Base-by-base conservation (phyloP, 2,797 vertebrate species). In the Bradypus variegatus region DNA sequence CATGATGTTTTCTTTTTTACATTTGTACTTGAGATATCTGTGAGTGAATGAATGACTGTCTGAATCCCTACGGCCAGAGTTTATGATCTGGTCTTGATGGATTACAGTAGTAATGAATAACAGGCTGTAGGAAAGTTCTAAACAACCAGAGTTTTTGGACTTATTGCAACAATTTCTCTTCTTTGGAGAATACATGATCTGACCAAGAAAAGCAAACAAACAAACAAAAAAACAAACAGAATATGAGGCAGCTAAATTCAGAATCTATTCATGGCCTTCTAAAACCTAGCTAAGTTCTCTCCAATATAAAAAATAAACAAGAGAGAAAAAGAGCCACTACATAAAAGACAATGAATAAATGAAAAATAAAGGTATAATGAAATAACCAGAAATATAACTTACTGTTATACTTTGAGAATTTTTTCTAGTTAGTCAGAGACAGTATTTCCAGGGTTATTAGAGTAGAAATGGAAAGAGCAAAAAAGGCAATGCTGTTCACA, bases 311-410 rank as follows among this genome's bases (percentile, higher is more conserved):
- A 29, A 65, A 48, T 23, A 2, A 1, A 45, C 29, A 81, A 90
- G 38, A 55, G 29, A 83, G 11, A 86, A 53, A 79, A 69, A 89
- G 45, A 55, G 27, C 76, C 14, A 92, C 13, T 88, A 88, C 36
- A 82, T 60, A 86, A 88, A 89, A 76, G 53, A 86, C 76, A 64
- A 91, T 79, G 3, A 21, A 53, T 83, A 92, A 70, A 38, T 88
- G 88, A 92, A 80, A 84, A 83, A 50, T 88, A 87, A 85, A 76
- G 75, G 48, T 79, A 2, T 90, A 86, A 82, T 89, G 81, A 92
- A 45, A 67, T 89, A 86, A 86, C 27, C 27, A 95, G 48, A 79
- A 79, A 89, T 64, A 80, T 38, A 70, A 87, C 25, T 86, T 86
- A 69, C 25, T 80, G 29, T 86, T 64, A 87, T 89, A 53, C 38